These are phyloP conservation scores for Zaprionus nigranus DNA, from an alignment of 1,140 invertebrate genomes.

Conservation along the genomic window DNA sequence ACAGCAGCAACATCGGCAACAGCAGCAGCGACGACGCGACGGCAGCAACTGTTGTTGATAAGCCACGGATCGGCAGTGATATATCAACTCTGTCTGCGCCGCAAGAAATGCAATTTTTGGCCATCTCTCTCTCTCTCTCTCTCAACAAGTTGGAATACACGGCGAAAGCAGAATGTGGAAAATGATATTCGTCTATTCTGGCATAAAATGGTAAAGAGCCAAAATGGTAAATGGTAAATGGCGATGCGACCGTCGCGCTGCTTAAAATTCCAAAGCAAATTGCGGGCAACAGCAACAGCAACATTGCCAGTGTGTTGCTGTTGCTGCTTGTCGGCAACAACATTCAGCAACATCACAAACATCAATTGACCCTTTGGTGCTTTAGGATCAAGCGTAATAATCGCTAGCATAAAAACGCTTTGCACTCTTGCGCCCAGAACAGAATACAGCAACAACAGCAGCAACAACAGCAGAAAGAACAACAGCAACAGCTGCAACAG, in stretches of 20 bases:
- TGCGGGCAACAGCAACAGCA: constrained; percentile 62
- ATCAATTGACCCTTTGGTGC: constrained; percentile 84
- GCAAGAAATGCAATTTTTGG: constrained; percentile 77
- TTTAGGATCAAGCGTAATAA: constrained; percentile 84
- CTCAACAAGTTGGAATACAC: constrained; percentile 25
- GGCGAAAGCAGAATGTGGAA: constrained; percentile 50
- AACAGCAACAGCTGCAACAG: constrained; percentile 1
- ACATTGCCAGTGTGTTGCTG: constrained; percentile 27
- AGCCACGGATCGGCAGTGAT: constrained; percentile 61
- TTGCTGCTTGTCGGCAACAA: constrained; percentile 56
- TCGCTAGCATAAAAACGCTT: constrained; percentile 83
- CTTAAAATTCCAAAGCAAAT: constrained; percentile 84
- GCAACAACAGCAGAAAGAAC: constrained; percentile 16
- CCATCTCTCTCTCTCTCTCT: constrained; percentile 7
- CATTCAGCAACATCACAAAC: constrained; percentile 81
- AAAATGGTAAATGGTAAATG: constrained; percentile 52
- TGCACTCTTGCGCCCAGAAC: constrained; percentile 73
- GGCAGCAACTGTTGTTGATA: constrained; percentile 40
- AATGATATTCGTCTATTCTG: constrained; percentile 55
- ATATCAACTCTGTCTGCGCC: constrained; percentile 55
- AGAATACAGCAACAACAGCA: constrained; percentile 4
- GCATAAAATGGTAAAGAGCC: constrained; percentile 34
- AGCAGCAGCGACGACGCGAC: neutral
- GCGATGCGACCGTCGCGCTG: constrained; percentile 61
- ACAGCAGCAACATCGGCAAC: neutral